Percentiles rank a stretch among this genome's conserved stretches.
phyloP scores from a whole-genome alignment of 2,113 vertebrate species.

The Embiotoca jacksoni region DNA sequence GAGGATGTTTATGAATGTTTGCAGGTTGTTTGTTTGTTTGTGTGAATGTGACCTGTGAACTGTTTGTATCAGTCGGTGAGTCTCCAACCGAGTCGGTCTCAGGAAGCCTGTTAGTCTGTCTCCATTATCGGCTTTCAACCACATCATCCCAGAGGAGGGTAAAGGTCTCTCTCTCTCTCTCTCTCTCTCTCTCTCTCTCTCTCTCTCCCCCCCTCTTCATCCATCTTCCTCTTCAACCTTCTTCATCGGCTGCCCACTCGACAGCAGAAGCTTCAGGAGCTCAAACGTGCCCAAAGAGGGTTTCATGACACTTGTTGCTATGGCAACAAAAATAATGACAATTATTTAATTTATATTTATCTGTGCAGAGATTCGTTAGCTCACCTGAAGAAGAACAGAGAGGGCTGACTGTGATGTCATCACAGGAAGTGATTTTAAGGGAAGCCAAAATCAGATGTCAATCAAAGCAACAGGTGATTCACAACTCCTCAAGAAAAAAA shows the following conservation, averaged over 20 bases:
- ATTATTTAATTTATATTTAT: no score
- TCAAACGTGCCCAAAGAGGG: not conserved
- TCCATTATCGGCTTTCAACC: conserved; percentile 32
- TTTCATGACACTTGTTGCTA: not conserved
- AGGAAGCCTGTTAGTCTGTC: conserved; percentile 15
- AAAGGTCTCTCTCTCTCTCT: conserved; percentile 66
- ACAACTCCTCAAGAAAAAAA: no score
- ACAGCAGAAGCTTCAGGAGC: conserved; percentile 2
- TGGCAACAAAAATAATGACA: not conserved
- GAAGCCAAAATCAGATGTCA: no score
- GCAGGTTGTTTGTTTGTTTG: not conserved
- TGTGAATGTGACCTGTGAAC: no score
- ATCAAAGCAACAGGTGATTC: no score
- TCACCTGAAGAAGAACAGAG: not conserved
- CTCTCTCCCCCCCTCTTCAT: no score
- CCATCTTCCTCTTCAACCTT: not conserved
- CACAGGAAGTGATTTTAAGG: no score
- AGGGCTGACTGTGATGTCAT: no score
- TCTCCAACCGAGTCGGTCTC: not conserved
- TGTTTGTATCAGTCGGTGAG: not conserved
- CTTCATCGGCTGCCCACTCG: not conserved
- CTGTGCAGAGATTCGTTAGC: not conserved
- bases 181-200: no score
- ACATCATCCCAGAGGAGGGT: conserved; percentile 55
- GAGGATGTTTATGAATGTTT: not conserved